Base-by-base conservation (phyloP, 2,797 vertebrate species). In the Oryzias dopingdopingensis region DNA sequence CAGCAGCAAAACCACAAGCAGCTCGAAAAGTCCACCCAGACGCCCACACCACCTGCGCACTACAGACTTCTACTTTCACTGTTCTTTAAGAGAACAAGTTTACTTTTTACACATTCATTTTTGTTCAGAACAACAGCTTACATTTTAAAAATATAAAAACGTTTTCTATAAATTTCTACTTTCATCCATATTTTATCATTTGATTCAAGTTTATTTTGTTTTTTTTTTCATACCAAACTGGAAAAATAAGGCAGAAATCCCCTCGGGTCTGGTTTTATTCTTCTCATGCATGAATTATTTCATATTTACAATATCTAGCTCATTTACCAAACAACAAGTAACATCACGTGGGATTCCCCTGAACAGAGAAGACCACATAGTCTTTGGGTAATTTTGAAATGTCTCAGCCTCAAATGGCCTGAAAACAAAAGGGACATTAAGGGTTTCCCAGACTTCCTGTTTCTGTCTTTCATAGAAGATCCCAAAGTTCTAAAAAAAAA, bases 21-120 rank as follows among this genome's bases (percentile, higher is more conserved):
- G 5, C 14, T 3, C 20, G 76, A 63, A 79, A 82, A 80, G 52
- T 69, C 73, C 78, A 76, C 0, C 6, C 41, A 32, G 52, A 67
- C 51, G 18, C 66, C 49, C 59, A 63, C 68, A 7, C 2, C 62
- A 29, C 44, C 46, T 40, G 57, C 52, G 60, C 6, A 13, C 7
- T 0, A 40, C 13, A 43, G 40, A 43, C 49, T 75, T 81, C 76
- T 51, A 59, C 4, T 76, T 78, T 81, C 59, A 59, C 29, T 44
- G 15, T 17, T 4, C 18, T 52, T 10, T 67, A 55, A 7, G 45
- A 17, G 20, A 8, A 13, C 58, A 15, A 14, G 1, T 63, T 44
- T 22, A 4, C 2, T 16, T 22, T 52, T 41, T 52, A 32, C 10
- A 13, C 8, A 12, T 37, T 37, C 3, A 37, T 37, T 12, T 37